phyloP scores from a whole-genome alignment of 2,113 vertebrate species.

The Propithecus coquereli region DNA sequence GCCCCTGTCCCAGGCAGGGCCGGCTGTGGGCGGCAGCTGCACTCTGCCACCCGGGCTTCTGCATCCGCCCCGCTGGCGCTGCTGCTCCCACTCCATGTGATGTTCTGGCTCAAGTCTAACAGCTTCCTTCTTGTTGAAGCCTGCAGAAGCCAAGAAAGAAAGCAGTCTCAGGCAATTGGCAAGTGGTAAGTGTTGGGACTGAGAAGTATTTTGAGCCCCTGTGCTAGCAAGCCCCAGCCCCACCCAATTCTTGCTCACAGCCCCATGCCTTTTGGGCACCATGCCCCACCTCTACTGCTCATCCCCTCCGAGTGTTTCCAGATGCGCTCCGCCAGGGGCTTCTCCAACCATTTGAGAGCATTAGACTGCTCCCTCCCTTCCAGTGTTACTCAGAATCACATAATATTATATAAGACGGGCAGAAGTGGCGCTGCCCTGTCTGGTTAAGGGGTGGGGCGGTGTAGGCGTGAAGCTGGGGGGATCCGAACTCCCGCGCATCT shows the following conservation, averaged over 20 bases:
- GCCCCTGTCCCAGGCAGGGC: background rate
- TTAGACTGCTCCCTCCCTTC: background rate
- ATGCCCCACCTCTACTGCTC: background rate
- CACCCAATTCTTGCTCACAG: background rate
- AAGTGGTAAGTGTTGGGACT: background rate
- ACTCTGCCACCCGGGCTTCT: accelerated
- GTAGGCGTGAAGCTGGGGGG: background rate
- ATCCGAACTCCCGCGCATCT: background rate
- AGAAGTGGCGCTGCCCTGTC: background rate
- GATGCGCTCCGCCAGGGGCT: background rate
- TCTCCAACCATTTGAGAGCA: background rate
- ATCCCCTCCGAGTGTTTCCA: background rate
- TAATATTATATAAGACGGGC: background rate
- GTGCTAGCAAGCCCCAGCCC: background rate
- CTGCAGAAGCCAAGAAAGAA: background rate
- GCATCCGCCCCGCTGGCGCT: background rate
- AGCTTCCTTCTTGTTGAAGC: background rate
- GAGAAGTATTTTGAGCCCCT: background rate
- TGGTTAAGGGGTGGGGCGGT: background rate
- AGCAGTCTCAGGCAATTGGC: background rate
- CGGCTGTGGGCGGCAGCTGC: background rate
- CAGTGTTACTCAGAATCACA: background rate
- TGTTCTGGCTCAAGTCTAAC: background rate
- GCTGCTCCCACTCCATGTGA: background rate
- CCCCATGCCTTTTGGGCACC: background rate